Base-by-base conservation (phyloP, 2,113 vertebrate genomes). In the Cranoglanis bouderius region DNA sequence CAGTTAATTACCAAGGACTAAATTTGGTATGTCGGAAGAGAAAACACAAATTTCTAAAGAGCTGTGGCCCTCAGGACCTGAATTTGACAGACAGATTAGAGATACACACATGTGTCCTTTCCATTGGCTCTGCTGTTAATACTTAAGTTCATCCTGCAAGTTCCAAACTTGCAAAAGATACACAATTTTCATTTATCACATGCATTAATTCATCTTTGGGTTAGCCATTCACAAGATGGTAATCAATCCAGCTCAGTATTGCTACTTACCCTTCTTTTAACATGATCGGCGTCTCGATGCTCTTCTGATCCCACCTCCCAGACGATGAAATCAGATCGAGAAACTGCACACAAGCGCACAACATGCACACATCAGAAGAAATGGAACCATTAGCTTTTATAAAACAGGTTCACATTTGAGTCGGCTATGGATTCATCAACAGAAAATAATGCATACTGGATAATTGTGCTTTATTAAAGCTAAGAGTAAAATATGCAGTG, bases 251-350 rank as follows among this genome's bases (percentile, higher is more conserved):
- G 90, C 46, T 53, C 43, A 26, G 38, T 26, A 3, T 3, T 16
- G 29, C 21, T 13, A 0, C 4, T 24, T 95, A 99, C 98, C 98
- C 98, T 92, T 99, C 98, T 93, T 99, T 99, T 82, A 99, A 97
- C 94, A 99, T 95, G 94, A 99, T 99, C 18, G 98, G 97, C 1
- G 98, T 98, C 91, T 99, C 98, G 88, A 98, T 97, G 86, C 97
- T 98, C 91, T 97, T 99, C 93, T 98, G 97, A 93, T 99, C 97
- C 96, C 96, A 97, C 92, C 97, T 97, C 85, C 98, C 98, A 0
- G 98, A 99, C 16, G 98, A 98, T 6, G 98, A 99, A 94, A 99
- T 99, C 93, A 99, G 93, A 92, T 99, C 98, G 90, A 99, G 94
- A 92, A 99, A 99, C 98, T 99, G 92, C 35, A 85, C 82, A 85